Evolutionary conservation across 2,113 vertebrate species (phyloP), one percentile per base, ranked within the genome.

Genomic region (Poeciliopsis prolifica): DNA sequence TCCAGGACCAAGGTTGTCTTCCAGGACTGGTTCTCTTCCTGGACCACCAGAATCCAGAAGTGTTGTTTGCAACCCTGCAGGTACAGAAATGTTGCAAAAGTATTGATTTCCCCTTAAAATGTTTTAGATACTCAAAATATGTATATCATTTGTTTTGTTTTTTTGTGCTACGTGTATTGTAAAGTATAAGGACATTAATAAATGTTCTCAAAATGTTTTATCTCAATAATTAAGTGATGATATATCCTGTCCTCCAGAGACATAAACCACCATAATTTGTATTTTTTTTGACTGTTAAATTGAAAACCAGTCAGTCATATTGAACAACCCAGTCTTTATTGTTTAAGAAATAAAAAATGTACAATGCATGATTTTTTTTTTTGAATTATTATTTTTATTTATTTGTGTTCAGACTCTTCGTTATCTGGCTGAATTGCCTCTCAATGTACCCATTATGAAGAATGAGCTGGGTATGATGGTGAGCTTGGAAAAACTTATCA

Each of bases 401-500:
- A 42, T 1, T 58, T 66, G 35, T 77, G 44, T 2, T 70, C 76
- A 95, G 93, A 91, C 94, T 13, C 73, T 95, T 13, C 91, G 92
- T 30, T 96, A 95, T 87, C 82, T 95, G 79, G 93, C 94, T 13
- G 94, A 95, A 77, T 86, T 84, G 17, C 31, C 93, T 48, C 72
- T 67, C 35, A 95, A 96, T 77, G 88, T 94, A 68, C 70, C 81
- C 44, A 87, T 68, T 65, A 95, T 95, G 93, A 92, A 85, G 70
- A 93, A 92, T 75, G 92, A 95, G 40, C 87, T 94, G 70, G 94
- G 93, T 24, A 95, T 95, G 93, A 95, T 95, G 90, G 90, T 91
- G 84, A 95, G 92, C 90, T 78, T 96, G 81, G 92, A 95, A 70
- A 91, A 80, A 54, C 82, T 95, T n/a, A 84, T 83, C 73, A 85